Evolutionary conservation across 2,113 vertebrate species (phyloP).

Genomic region (Anthoscopus minutus): DNA sequence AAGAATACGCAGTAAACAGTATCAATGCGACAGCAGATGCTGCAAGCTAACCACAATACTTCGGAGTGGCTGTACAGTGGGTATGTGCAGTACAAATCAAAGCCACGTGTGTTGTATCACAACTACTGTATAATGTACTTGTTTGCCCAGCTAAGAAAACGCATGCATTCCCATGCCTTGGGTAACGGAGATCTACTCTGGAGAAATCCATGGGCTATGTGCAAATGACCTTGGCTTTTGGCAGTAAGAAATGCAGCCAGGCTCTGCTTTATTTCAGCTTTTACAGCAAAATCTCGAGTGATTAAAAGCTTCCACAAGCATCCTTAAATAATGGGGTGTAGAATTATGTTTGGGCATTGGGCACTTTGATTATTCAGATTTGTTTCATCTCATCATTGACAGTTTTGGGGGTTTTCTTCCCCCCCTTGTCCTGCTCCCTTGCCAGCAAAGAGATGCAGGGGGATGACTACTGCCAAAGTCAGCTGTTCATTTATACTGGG

Average conservation of each 20-base stretch:
- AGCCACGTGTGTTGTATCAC: constrained; percentile 96
- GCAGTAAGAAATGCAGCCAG: constrained; percentile 72
- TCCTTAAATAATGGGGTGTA: constrained; percentile 40
- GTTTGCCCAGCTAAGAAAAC: constrained; percentile 87
- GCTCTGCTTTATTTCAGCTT: constrained; percentile 57
- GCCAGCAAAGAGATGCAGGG: constrained; percentile 70
- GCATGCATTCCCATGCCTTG: constrained; percentile 88
- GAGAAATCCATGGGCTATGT: constrained; percentile 71
- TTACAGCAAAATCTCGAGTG: constrained; percentile 48
- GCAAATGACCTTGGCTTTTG: constrained; percentile 73
- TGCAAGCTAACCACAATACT: constrained; percentile 94
- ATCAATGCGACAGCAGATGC: constrained; percentile 87
- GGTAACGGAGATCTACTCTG: constrained; percentile 75
- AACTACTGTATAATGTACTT: constrained; percentile 93
- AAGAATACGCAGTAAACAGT: constrained; percentile 86
- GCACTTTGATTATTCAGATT: constrained; percentile 1
- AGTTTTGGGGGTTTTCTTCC: background rate
- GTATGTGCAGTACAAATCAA: constrained; percentile 93
- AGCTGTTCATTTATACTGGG: constrained; percentile 37
- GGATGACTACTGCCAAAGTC: constrained; percentile 44
- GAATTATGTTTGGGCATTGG: background rate
- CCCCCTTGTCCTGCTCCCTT: constrained; percentile 35
- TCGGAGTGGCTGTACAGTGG: constrained; percentile 93
- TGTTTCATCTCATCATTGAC: background rate
- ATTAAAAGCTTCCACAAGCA: constrained; percentile 49